phyloP scores from a whole-genome alignment of 1,140 invertebrate species.

The Reticulitermes speratus region DNA sequence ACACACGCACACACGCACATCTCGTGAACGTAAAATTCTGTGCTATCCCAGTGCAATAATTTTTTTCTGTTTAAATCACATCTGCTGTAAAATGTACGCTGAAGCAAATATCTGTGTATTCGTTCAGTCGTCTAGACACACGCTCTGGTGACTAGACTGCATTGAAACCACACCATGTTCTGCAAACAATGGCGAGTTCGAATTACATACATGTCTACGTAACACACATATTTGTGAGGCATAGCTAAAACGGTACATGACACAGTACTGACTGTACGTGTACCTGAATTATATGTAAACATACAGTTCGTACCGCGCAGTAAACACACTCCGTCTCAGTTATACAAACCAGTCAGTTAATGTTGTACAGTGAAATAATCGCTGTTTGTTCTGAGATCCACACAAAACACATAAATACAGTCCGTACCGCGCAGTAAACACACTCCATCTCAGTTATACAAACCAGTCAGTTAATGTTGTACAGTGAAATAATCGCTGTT shows the following conservation, averaged over 20 bases:
- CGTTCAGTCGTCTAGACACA: neutral
- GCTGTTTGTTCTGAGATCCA: too few species aligned
- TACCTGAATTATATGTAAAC: too few species aligned
- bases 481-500: too few species aligned
- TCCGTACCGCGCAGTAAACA: too few species aligned
- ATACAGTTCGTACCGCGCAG: too few species aligned
- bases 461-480: too few species aligned
- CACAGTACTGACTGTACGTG: neutral
- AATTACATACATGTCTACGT: neutral
- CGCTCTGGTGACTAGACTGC: neutral
- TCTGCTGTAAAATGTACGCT: neutral
- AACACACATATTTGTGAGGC: neutral
- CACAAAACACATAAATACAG: too few species aligned
- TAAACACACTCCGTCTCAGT: too few species aligned
- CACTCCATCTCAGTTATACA: too few species aligned
- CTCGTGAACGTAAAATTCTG: neutral
- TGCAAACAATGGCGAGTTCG: neutral
- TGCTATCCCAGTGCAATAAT: neutral
- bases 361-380: too few species aligned
- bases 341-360: too few species aligned
- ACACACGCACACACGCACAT: too few species aligned
- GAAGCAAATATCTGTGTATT: neutral
- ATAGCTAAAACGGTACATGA: neutral
- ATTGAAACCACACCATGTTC: neutral
- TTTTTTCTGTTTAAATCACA: constrained; percentile 2